Percentiles rank a stretch among this genome's conserved stretches.
These are phyloP conservation scores for Micrastur ruficollis DNA, from an alignment of 2,797 vertebrate species.

Conservation along the genomic window DNA sequence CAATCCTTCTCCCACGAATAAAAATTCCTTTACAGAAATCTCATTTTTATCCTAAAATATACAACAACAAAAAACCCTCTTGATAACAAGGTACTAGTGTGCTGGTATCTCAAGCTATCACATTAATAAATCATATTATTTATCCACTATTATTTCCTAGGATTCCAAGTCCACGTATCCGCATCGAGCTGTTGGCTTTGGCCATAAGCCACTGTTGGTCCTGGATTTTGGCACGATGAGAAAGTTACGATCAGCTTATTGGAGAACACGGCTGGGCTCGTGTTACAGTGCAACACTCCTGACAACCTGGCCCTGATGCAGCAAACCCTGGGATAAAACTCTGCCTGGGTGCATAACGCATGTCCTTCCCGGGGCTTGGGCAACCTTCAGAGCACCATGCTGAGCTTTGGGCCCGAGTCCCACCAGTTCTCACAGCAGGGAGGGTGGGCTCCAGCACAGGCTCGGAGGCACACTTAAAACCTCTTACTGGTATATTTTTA, in stretches of 20 bases:
- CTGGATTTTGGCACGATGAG: neutral
- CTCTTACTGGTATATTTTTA: neutral
- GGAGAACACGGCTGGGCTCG: neutral
- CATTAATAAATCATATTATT: neutral
- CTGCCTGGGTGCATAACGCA: neutral
- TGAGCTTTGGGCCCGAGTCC: neutral
- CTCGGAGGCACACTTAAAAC: neutral
- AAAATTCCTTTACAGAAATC: neutral
- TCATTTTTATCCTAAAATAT: neutral
- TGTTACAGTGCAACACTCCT: neutral
- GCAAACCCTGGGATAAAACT: neutral
- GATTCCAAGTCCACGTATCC: neutral
- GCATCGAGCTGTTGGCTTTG: neutral
- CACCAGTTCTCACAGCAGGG: fast-evolving
- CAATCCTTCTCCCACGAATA: neutral
- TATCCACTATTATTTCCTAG: neutral
- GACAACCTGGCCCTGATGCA: neutral
- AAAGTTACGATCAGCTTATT: neutral
- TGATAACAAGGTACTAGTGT: neutral
- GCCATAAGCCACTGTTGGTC: neutral
- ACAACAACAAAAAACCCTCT: neutral
- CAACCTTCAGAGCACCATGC: neutral
- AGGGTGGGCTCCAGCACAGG: neutral
- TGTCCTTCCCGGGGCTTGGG: neutral
- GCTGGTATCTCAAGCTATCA: neutral